These are phyloP conservation scores for Crax fasciolata DNA, from an alignment of 2,797 vertebrate genomes.

Conservation along the genomic window DNA sequence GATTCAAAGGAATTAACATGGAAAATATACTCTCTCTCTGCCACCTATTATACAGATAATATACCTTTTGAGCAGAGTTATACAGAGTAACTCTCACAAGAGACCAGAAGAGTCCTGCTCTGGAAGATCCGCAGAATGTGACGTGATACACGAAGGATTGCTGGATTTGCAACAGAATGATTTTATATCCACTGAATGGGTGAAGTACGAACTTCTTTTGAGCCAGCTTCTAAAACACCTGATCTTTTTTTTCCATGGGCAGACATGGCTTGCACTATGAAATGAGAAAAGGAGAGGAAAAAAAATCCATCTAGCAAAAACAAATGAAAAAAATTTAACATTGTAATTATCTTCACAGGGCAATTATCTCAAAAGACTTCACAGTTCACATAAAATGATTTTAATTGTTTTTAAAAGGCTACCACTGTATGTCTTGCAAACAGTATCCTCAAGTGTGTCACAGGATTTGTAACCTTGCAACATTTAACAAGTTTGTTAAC, in stretches of 20 bases:
- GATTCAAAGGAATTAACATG: neutral
- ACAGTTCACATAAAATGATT: neutral
- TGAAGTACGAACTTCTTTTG: slow-evolving; percentile 78
- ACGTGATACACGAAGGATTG: slow-evolving; percentile 80
- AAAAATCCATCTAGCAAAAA: neutral
- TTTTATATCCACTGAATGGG: slow-evolving; percentile 83
- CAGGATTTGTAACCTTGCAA: slow-evolving; percentile 46
- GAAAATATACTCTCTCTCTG: neutral
- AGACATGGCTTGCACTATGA: neutral
- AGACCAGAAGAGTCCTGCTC: neutral
- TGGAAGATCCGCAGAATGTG: neutral
- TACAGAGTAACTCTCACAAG: slow-evolving; percentile 82
- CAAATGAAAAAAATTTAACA: neutral
- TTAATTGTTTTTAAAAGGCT: slow-evolving; percentile 47
- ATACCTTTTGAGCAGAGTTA: slow-evolving; percentile 85
- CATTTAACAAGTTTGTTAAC: slow-evolving; percentile 42
- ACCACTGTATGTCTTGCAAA: neutral
- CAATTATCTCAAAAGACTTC: slow-evolving; percentile 39
- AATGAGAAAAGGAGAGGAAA: neutral
- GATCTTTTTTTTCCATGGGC: neutral
- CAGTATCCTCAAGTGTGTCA: neutral
- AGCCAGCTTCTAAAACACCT: neutral
- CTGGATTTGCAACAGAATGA: slow-evolving; percentile 82
- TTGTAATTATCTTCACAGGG: neutral
- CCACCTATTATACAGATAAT: slow-evolving; percentile 77